Evolutionary conservation across 2,888 invertebrate species (phyloP).

Genomic region (Neocrepidodera transversa): DNA sequence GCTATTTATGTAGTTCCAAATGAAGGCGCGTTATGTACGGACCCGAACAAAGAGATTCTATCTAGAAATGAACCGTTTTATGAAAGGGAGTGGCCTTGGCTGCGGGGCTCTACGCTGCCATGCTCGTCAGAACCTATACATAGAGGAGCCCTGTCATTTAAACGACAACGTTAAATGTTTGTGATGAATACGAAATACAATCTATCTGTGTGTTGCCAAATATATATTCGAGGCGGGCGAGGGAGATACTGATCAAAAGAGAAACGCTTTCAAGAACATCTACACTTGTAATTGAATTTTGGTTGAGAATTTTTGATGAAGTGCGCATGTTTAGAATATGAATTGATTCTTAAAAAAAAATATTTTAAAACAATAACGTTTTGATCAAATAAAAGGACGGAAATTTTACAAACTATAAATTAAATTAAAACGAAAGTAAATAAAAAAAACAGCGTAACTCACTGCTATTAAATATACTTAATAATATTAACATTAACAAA

Average conservation of each 20-base stretch:
- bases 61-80: conserved; percentile 50
- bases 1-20: conserved; percentile 52
- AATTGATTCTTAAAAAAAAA: no score
- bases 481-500: no score
- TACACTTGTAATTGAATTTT: not conserved
- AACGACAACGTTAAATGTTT: conserved; percentile 37
- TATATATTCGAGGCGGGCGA: conserved; percentile 12
- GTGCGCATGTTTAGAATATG: no score
- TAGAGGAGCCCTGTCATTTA: conserved; percentile 42
- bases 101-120: conserved; percentile 11
- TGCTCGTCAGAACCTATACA: conserved; percentile 43
- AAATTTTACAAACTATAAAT: no score
- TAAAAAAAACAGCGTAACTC: no score
- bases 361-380: no score
- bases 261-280: not conserved
- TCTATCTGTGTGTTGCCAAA: conserved; percentile 19
- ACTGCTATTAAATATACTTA: no score
- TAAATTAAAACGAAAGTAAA: no score
- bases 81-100: conserved; percentile 40
- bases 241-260: conserved; percentile 11
- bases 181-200: conserved; percentile 41
- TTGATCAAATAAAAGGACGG: no score
- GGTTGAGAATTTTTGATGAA: no score
- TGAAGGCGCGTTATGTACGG: conserved; percentile 47
- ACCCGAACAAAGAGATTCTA: conserved; percentile 50